These are phyloP conservation scores for Phortica variegata DNA, from an alignment of 1,140 invertebrate genomes.

Conservation along the genomic window DNA sequence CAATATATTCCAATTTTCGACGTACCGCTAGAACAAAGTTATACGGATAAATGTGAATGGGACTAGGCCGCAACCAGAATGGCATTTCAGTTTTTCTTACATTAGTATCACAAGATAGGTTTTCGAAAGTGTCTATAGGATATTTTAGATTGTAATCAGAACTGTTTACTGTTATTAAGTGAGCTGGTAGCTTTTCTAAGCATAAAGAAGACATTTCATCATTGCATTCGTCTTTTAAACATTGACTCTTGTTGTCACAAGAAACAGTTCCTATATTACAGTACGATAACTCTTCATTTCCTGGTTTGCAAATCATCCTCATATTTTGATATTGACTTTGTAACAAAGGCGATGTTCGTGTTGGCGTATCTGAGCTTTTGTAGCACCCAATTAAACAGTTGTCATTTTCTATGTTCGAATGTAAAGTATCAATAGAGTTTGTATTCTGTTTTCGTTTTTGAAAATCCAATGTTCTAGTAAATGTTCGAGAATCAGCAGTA, in stretches of 20 bases:
- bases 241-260: constrained; percentile 14
- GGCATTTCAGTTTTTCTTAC: constrained; percentile 7
- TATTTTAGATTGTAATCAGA: background rate
- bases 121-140: too few species aligned
- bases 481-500: too few species aligned
- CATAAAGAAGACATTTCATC: background rate
- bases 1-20: constrained; percentile 26
- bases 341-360: background rate
- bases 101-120: too few species aligned
- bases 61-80: constrained; percentile 19
- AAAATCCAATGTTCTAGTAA: too few species aligned
- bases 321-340: constrained; percentile 12
- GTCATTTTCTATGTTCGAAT: background rate
- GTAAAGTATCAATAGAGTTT: background rate
- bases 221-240: constrained; percentile 10
- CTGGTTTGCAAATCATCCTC: constrained; percentile 13
- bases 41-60: constrained; percentile 27
- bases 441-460: constrained; percentile 1
- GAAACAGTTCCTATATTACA: constrained; percentile 2
- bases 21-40: constrained; percentile 32
- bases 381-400: background rate
- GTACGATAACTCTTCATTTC: constrained; percentile 10
- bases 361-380: too few species aligned
- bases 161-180: background rate
- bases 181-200: background rate